A percentile compares a stretch with the other conserved stretches of the same genome.
phyloP scores from a whole-genome alignment of 2,797 vertebrate species.

The Bucorvus abyssinicus region DNA sequence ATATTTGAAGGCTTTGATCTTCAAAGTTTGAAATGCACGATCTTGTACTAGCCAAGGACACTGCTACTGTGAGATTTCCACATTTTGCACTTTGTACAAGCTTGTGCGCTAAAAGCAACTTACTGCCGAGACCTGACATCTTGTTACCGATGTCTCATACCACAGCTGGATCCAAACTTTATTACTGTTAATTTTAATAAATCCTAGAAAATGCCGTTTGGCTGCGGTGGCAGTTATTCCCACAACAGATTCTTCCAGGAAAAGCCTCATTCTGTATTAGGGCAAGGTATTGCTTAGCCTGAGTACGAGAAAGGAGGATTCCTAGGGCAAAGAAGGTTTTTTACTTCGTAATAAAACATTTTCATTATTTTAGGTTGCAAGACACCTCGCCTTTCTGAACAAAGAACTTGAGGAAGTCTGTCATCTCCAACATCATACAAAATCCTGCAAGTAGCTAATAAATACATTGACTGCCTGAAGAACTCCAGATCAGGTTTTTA shows the following conservation, averaged over 20 bases:
- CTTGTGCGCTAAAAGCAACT: neutral
- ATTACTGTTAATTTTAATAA: slow-evolving; percentile 27
- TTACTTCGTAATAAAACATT: neutral
- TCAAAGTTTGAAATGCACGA: neutral
- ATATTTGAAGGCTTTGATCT: neutral
- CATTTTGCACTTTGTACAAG: neutral
- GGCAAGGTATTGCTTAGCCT: neutral
- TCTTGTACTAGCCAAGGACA: neutral
- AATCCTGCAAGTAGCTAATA: neutral
- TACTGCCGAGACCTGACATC: neutral
- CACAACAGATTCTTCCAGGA: neutral
- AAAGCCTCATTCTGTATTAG: neutral
- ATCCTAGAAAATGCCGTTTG: neutral
- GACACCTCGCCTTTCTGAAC: slow-evolving; percentile 88
- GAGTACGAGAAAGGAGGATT: neutral
- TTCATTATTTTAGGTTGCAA: slow-evolving; percentile 81
- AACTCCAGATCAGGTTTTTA: neutral
- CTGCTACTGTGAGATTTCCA: neutral
- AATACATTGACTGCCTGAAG: neutral
- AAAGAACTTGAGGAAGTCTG: slow-evolving; percentile 75
- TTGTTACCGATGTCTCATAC: neutral
- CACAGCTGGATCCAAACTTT: neutral
- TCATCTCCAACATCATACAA: neutral
- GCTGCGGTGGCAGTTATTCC: neutral
- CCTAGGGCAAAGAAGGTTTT: neutral